Percentiles rank a stretch among this genome's conserved stretches.
These are phyloP conservation scores for Suillia variegata DNA, from an alignment of 2,888 invertebrate genomes.

Conservation along the genomic window DNA sequence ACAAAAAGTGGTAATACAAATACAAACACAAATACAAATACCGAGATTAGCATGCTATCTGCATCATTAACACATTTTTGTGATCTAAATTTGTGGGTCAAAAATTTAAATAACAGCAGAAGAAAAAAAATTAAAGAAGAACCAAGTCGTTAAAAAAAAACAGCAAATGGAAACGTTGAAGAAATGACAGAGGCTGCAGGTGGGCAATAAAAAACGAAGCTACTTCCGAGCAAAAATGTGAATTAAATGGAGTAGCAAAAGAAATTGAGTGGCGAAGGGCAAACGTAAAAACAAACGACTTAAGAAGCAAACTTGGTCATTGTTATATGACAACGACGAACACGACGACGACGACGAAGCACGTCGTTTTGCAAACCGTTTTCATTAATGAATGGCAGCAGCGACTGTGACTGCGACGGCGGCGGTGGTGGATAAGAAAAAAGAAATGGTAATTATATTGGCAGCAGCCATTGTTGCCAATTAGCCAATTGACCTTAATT, in stretches of 20 bases:
- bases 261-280: neutral
- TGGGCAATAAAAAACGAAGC: neutral
- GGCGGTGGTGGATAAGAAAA: neutral
- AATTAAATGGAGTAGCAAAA: too few relatives aligned
- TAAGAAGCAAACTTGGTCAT: constrained; percentile 36
- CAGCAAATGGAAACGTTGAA: too few relatives aligned
- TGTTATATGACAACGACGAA: constrained; percentile 19
- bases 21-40: neutral
- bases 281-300: constrained; percentile 38
- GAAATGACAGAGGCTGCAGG: too few relatives aligned
- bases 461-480: neutral
- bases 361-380: neutral
- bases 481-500: constrained; percentile 25
- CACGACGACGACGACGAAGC: neutral
- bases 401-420: neutral
- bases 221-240: neutral
- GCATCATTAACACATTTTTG: constrained; percentile 12
- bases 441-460: constrained; percentile 18
- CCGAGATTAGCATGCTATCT: constrained; percentile 3
- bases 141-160: too few relatives aligned
- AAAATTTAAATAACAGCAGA: neutral
- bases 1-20: too few relatives aligned
- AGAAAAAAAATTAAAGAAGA: constrained; percentile 2
- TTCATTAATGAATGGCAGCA: neutral
- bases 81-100: constrained; percentile 13